A percentile compares a stretch with the other conserved stretches of the same genome.
phyloP scores from a whole-genome alignment of 2,888 invertebrate genomes.

The Aelia acuminata region DNA sequence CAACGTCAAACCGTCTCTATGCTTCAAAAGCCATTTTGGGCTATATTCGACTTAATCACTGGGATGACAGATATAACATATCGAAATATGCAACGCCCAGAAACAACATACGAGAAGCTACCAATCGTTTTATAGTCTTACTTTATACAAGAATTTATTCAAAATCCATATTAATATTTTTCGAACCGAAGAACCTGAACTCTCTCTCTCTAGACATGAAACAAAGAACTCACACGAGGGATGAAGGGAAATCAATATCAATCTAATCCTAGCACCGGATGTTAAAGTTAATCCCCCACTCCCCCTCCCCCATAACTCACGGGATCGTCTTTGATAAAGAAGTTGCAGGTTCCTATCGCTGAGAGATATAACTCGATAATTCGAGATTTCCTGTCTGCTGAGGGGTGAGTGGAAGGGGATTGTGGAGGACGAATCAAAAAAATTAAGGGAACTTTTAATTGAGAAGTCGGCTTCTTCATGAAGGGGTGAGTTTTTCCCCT shows the following conservation, averaged over 20 bases:
- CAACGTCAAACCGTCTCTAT: too few relatives aligned
- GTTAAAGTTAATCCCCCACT: constrained; percentile 6
- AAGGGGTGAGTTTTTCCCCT: not conserved
- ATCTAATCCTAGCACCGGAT: not conserved
- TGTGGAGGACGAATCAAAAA: constrained; percentile 38
- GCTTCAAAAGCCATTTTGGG: too few relatives aligned
- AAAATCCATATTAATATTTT: not conserved
- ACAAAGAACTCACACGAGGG: not conserved
- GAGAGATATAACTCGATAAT: constrained; percentile 48
- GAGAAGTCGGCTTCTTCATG: constrained; percentile 54
- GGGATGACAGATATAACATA: too few relatives aligned
- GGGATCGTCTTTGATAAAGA: constrained; percentile 45
- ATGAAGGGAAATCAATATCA: not conserved
- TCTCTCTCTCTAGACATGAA: not conserved
- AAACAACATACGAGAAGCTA: too few relatives aligned
- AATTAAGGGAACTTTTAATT: constrained; percentile 59
- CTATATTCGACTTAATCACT: too few relatives aligned
- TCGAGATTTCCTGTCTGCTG: not conserved
- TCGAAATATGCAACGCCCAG: too few relatives aligned
- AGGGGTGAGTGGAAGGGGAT: not conserved
- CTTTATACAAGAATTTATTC: too few relatives aligned
- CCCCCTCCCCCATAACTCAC: not conserved
- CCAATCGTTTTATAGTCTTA: too few relatives aligned
- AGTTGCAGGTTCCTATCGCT: constrained; percentile 13
- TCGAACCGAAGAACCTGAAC: not conserved